A percentile compares a stretch with the other conserved stretches of the same genome.
These are phyloP conservation scores for Halocaridina rubra DNA, from an alignment of 2,888 invertebrate genomes.

Conservation along the genomic window DNA sequence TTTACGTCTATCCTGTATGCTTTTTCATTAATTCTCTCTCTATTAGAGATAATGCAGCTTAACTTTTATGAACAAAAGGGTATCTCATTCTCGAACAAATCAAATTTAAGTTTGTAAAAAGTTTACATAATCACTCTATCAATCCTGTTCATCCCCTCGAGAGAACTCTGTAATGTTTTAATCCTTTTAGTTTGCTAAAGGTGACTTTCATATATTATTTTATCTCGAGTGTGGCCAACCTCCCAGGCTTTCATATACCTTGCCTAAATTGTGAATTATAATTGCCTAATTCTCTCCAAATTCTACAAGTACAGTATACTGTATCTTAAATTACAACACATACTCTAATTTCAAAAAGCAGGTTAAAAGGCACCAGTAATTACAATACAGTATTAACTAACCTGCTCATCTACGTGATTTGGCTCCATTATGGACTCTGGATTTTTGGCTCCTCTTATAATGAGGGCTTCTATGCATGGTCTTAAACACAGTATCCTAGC, in stretches of 20 bases:
- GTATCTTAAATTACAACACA: neutral
- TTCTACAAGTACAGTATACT: neutral
- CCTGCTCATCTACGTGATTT: conserved; percentile 65
- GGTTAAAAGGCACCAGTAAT: neutral
- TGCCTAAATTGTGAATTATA: no score
- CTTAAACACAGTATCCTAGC: conserved; percentile 86
- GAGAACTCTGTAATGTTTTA: no score
- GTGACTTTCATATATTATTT: neutral
- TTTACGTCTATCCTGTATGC: no score
- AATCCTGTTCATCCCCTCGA: no score
- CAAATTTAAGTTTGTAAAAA: no score
- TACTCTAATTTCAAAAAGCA: neutral
- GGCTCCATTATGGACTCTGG: conserved; percentile 74
- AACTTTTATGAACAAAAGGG: no score
- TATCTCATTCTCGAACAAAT: no score
- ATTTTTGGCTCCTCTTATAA: conserved; percentile 81
- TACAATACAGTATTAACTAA: conserved; percentile 6
- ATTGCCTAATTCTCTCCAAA: no score
- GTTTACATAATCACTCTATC: no score
- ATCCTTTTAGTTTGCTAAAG: no score
- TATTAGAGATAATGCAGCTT: no score
- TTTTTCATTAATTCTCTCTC: no score
- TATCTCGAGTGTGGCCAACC: neutral
- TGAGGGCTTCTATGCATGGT: conserved; percentile 87
- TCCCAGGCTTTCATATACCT: neutral